Conservation (phyloP, 2,797 vertebrate species). For the Clarias platycephalus region DNA sequence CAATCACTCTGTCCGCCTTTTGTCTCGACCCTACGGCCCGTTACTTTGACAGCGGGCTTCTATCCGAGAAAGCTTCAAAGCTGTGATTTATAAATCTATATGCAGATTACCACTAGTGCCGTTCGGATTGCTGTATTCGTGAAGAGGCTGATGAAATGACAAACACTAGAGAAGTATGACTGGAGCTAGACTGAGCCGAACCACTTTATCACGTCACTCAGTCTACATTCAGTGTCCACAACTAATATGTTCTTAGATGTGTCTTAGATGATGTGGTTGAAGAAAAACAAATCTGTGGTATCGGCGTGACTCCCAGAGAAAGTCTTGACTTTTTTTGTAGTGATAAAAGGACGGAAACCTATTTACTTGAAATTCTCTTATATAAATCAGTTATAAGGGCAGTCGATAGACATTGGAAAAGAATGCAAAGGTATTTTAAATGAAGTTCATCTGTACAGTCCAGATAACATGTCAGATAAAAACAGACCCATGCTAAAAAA, state of each 20-base stretch:
- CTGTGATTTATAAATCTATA: slow-evolving; percentile 50
- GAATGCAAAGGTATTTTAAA: not conserved
- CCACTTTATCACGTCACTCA: slow-evolving; percentile 45
- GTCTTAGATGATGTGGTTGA: not conserved
- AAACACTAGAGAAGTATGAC: slow-evolving; percentile 23
- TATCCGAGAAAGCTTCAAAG: slow-evolving; percentile 52
- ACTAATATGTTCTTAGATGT: not conserved
- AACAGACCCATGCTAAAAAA: not conserved
- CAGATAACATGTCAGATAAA: not conserved
- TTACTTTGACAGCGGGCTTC: slow-evolving; percentile 50
- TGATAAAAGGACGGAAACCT: not conserved
- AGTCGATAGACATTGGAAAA: not conserved
- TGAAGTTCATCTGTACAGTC: not conserved
- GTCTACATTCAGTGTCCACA: slow-evolving; percentile 23
- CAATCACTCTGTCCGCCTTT: slow-evolving; percentile 59
- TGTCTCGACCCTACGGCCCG: slow-evolving; percentile 64
- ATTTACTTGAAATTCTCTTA: not conserved
- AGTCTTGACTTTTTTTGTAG: not conserved
- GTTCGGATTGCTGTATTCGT: slow-evolving; percentile 42
- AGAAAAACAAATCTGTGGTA: not conserved
- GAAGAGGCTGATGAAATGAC: slow-evolving; percentile 47
- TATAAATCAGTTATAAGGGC: not conserved
- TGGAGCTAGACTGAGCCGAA: slow-evolving; percentile 16
- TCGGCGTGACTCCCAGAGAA: not conserved
- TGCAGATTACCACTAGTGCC: slow-evolving; percentile 51